Evolutionary conservation across 2,797 vertebrate genomes (phyloP).

Genomic region (Halcyon chelicuti): DNA sequence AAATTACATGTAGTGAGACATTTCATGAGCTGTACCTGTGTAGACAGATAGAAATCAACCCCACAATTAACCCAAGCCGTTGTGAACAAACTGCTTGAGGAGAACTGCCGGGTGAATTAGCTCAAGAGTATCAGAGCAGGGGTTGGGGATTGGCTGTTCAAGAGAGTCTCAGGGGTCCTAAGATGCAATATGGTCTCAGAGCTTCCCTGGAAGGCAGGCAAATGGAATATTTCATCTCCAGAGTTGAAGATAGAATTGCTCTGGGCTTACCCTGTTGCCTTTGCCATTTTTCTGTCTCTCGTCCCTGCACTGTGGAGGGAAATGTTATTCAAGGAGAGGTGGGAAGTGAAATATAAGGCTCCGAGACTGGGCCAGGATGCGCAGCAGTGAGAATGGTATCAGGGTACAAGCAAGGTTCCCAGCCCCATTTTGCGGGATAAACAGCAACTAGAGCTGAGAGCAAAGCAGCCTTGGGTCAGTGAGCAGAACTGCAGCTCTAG

Average conservation of each 20-base stretch:
- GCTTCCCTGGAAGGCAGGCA: neutral
- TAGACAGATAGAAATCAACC: neutral
- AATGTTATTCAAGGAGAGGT: neutral
- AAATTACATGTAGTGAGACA: rapidly evolving
- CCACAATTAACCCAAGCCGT: neutral
- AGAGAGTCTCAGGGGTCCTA: neutral
- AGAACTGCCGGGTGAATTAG: neutral
- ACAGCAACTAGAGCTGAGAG: neutral
- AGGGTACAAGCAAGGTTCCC: too few relatives aligned
- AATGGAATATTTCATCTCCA: neutral
- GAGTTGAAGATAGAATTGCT: neutral
- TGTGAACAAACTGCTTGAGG: neutral
- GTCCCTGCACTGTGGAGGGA: neutral
- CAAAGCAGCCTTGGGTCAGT: neutral
- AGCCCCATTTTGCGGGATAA: neutral
- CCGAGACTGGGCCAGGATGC: neutral
- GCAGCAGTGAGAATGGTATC: rapidly evolving
- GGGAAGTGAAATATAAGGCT: neutral
- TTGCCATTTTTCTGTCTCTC: neutral
- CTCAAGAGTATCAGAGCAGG: neutral
- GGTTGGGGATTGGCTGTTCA: neutral
- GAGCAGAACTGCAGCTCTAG: neutral
- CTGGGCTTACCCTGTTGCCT: neutral
- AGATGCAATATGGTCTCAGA: neutral
- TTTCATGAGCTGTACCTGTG: neutral